A percentile compares a stretch with the other conserved stretches of the same genome.
Evolutionary conservation across 2,113 vertebrate genomes (phyloP).

Genomic region (Pteruthius melanotis): DNA sequence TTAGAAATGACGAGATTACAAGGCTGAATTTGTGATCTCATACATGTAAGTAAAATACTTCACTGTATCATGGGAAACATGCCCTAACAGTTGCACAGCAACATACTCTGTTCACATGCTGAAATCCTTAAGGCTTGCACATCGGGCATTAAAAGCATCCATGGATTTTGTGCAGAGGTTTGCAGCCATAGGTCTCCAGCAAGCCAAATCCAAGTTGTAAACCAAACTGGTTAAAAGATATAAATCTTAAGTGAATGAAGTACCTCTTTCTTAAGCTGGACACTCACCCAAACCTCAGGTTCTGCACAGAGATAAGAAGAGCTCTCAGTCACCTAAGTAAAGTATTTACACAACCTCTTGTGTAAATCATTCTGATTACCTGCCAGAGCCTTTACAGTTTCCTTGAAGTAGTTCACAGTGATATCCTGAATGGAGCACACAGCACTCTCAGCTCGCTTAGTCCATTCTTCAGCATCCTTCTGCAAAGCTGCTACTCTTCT

Average conservation of each 20-base stretch:
- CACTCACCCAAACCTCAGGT: neutral
- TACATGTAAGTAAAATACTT: neutral
- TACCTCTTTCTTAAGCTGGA: neutral
- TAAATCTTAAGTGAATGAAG: neutral
- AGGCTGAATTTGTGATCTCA: neutral
- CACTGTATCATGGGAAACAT: neutral
- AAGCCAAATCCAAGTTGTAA: neutral
- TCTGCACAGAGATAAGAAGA: neutral
- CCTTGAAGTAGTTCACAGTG: conserved; percentile 92
- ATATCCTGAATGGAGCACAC: conserved; percentile 89
- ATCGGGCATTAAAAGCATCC: neutral
- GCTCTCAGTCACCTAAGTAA: neutral
- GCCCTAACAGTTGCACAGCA: neutral
- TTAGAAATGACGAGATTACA: neutral
- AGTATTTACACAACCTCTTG: neutral
- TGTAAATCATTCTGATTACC: conserved; percentile 68
- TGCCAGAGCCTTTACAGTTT: conserved; percentile 85
- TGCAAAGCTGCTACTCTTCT: conserved; percentile 84
- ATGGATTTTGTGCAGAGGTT: neutral
- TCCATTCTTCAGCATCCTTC: conserved; percentile 88
- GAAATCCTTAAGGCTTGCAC: neutral
- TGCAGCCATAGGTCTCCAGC: neutral
- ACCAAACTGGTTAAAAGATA: neutral
- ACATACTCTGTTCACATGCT: neutral
- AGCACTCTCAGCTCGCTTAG: conserved; percentile 78